These are phyloP conservation scores for Ectemnius lituratus DNA, from an alignment of 2,888 invertebrate genomes.

Conservation along the genomic window DNA sequence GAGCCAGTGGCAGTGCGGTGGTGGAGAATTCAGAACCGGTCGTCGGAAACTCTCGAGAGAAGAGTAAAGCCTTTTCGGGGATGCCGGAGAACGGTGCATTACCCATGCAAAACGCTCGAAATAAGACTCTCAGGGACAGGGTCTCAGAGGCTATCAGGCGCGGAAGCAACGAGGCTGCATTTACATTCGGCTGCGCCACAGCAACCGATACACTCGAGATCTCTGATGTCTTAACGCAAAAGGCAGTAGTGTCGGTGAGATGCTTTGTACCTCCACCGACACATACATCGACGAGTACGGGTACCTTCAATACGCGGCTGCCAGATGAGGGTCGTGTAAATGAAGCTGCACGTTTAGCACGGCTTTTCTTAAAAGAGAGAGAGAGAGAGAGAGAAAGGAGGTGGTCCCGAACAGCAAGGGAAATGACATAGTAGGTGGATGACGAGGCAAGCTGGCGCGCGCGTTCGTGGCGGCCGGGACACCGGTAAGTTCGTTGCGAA, in stretches of 20 bases:
- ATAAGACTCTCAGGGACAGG: conserved; percentile 14
- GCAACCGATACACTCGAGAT: background rate
- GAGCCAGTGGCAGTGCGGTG: background rate
- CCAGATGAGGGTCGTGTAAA: conserved; percentile 56
- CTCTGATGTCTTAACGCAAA: conserved; percentile 1
- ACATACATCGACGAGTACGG: too few species aligned
- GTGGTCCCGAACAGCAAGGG: conserved; percentile 36
- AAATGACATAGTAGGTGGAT: conserved; percentile 42
- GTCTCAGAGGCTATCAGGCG: background rate
- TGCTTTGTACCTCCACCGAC: background rate
- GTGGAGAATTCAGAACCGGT: too few species aligned
- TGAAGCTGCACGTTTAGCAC: conserved; percentile 59
- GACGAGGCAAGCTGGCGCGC: conserved; percentile 10
- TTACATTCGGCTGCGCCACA: conserved; percentile 13
- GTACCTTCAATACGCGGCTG: background rate
- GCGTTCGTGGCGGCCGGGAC: conserved; percentile 6
- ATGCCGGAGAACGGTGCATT: conserved; percentile 19
- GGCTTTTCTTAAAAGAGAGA: conserved; percentile 30
- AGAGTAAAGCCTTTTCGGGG: background rate
- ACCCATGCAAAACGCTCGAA: conserved; percentile 25
- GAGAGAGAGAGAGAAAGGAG: conserved; percentile 10
- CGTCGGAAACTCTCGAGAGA: background rate
- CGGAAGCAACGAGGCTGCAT: conserved; percentile 8
- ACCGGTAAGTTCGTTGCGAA: conserved; percentile 68
- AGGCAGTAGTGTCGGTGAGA: background rate